Base-by-base conservation (phyloP, 2,113 vertebrate genomes). In the Trogon surrucura region DNA sequence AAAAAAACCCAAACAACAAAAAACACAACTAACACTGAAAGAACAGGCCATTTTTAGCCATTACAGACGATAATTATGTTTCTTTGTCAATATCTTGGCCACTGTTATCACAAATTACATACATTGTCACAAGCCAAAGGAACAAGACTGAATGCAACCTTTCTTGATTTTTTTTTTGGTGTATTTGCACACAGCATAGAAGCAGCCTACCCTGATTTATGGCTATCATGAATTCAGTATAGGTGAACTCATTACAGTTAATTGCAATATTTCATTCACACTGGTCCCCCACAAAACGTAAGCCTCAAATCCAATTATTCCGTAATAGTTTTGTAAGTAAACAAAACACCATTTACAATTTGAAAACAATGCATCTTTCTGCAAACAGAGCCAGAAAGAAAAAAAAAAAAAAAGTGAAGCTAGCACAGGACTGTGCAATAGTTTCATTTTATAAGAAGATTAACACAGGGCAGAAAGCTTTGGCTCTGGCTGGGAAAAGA, bases 301-400 rank as follows among this genome's bases (percentile, higher is more conserved):
- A 88, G 65, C 53, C 58, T 91, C 69, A 72, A 95, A 96, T 84
- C 45, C 53, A 71, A 65, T 84, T 75, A 91, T n/a, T 79, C 85
- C 13, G 0, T 51, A 93, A 70, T 20, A 88, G 65, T 84, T 92
- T 61, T 26, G 6, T 29, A 82, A 91, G 81, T 34, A 87, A 84
- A 88, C 83, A 95, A 89, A 95, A 79, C 65, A 77, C 38, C 83
- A 62, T 65, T 96, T 61, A 86, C 61, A 70, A 85, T 87, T 87
- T 70, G 57, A 72, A 96, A 96, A 96, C 95, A 97, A 95, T 58
- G 80, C 83, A 79, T 73, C 91, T 66, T 95, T 95, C 70, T 96
- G 70, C 91, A 88, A 93, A 71, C 15, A 62, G 75, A 74, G 41
- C 57, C 58, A 80, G 81, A 75, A 79, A 72, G 26, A 4, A 25